Conservation (phyloP, 2,797 vertebrate species). For the Sandelia bainsii region DNA sequence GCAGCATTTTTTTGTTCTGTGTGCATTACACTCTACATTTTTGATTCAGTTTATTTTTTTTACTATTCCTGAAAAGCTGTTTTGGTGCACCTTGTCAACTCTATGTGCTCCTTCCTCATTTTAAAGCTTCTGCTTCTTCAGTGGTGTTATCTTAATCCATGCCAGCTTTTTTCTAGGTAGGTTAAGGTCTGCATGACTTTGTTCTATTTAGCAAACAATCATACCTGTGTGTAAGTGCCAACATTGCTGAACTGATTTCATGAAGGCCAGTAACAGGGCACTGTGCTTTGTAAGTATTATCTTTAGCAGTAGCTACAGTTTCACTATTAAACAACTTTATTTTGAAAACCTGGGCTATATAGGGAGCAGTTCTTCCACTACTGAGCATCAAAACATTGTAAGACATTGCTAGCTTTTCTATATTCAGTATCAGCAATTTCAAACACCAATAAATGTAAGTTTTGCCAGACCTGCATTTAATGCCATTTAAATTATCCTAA, state of each 20-base stretch:
- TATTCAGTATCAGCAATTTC: background rate
- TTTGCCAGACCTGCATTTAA: no score
- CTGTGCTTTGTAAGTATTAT: background rate
- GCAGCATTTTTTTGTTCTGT: slow-evolving; percentile 3
- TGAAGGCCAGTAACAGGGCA: background rate
- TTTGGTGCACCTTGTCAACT: background rate
- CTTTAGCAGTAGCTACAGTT: background rate
- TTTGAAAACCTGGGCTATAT: background rate
- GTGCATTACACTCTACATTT: background rate
- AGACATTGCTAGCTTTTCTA: background rate
- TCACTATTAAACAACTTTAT: background rate
- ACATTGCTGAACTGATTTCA: background rate
- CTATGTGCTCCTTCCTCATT: background rate
- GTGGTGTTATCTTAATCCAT: background rate
- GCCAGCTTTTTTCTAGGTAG: background rate
- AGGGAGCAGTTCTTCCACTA: background rate
- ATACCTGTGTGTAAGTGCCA: background rate
- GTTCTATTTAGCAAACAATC: background rate
- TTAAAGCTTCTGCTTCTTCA: background rate
- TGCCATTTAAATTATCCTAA: no score
- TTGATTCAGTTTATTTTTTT: slow-evolving; percentile 13
- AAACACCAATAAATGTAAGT: background rate
- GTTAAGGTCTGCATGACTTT: slow-evolving; percentile 16
- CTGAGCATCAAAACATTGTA: background rate
- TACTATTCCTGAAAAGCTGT: background rate